Evolutionary conservation across 1,140 invertebrate species (phyloP).

Genomic region (Achroia grisella): DNA sequence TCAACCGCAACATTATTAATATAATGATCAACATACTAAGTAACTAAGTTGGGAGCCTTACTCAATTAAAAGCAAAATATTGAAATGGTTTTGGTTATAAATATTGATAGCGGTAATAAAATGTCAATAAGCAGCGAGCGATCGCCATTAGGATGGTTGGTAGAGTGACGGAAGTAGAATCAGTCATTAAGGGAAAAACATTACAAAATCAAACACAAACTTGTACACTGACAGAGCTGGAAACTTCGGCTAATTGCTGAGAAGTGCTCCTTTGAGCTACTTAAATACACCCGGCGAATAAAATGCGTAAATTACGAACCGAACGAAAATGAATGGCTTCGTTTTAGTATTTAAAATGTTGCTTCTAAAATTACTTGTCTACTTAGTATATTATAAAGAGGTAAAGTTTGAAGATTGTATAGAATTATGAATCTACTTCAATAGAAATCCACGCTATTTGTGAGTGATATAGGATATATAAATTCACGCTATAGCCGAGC

Average conservation of each 20-base stretch:
- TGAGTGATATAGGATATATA: too few relatives aligned
- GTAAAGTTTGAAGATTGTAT: too few relatives aligned
- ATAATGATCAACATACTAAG: neutral
- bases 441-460: too few relatives aligned
- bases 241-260: conserved; percentile 49
- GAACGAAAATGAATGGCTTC: too few relatives aligned
- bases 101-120: conserved; percentile 36
- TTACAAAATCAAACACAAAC: conserved; percentile 57
- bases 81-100: conserved; percentile 18
- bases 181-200: conserved; percentile 54
- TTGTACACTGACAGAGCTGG: conserved; percentile 32
- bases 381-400: too few relatives aligned
- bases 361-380: too few relatives aligned
- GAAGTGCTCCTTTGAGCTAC: conserved; percentile 18
- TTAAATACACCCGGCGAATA: conserved; percentile 20
- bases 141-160: conserved; percentile 27
- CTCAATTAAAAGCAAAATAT: conserved; percentile 7
- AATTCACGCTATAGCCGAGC: too few relatives aligned
- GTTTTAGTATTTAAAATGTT: too few relatives aligned
- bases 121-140: conserved; percentile 36
- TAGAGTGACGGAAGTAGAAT: conserved; percentile 23
- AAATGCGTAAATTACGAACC: conserved; percentile 5
- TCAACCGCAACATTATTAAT: too few relatives aligned
- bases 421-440: too few relatives aligned
- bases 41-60: neutral